Evolutionary conservation across 92 coral and sea anemone species (phyloP), one percentile per base, ranked within the genome.

Genomic region (Phymanthus crucifer): DNA sequence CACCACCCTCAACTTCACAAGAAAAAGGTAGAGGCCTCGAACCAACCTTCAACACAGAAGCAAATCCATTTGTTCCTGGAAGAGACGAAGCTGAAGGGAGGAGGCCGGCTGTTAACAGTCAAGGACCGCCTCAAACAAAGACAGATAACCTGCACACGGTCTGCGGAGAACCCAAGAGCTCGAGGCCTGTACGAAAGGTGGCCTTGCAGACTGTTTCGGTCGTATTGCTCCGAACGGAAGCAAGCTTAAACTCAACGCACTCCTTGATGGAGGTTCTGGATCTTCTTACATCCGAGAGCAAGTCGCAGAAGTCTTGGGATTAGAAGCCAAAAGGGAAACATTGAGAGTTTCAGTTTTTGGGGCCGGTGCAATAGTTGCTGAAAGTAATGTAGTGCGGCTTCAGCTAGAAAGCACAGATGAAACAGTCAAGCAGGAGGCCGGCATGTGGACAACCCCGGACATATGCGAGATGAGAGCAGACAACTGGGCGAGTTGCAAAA

Each of bases 251-350:
- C n/a, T n/a, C n/a, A 77, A 84, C 50, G 88, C 88, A 26, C 72
- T 84, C 64, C 83, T 77, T 37, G 76, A 75, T 76, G 88, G 88
- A 40, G 79, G 88, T 40, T 84, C 88, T 23, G 80, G 88, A 4
- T 83, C 82, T 21, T 76, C 82, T 0, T 75, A 83, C 66, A 66
- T 83, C 10, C 70, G 37, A 33, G 82, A 83, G 48, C 70, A 83
- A 19, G 61, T 83, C 6, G 87, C 87, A 4, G 77, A 68, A 54
- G 26, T 40, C 56, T 48, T 48, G 14, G 67, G 8, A 38, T 38
- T 38, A 8, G 43, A 38, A 8, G 43, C 43, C 4, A 38, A 3
- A 38, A 38, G 8, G 8, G 43, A 38, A 38, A 36, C 84, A 10
- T 27, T 80, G 32, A 68, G 67, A 73, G 71, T 75, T 19, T 75